Evolutionary conservation across 2,113 vertebrate genomes (phyloP), one percentile per base, ranked within the genome.

Genomic region (Neolamprologus caudopunctatus): DNA sequence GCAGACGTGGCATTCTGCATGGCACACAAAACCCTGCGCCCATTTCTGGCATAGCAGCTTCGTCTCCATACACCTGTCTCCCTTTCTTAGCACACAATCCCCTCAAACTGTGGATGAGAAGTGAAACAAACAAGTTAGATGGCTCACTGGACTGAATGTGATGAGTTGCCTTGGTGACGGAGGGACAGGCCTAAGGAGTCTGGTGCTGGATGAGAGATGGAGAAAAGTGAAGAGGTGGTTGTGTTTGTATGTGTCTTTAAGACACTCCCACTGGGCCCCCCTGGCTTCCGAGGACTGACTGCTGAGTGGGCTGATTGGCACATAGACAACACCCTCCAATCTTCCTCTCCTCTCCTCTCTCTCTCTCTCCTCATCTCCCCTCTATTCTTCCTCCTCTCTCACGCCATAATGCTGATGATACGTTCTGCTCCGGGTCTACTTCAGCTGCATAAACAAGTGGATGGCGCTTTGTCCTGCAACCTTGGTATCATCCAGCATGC

Each of bases 281-380:
- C 63, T 35, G 40, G 85, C 85, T 88, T 85, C 85, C 73, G 61
- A 91, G 88, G 89, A 83, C 61, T 82, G 92, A 92, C 91, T 92
- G 93, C 92, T 91, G 93, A 94, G 93, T 92, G 92, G 86, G 89
- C 87, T 91, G 85, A 91, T 87, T 93, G 91, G 93, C 91, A 93
- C 84, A 87, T 31, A 54, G 87, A 91, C 85, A 78, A 82, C 80
- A 50, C 51, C 17, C 58, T 37, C 21, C 37, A 14, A 42, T 63
- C 68, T 19, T 51, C 75, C 90, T 31, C 37, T 54, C 84, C 28
- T 81, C 24, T 53, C 47, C 19, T 58, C 24, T 53, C 33, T 81
- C 81, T 81, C n/a, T 37, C 28, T 54, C 57, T 35, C 35, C 89
- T 89, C 73, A 26, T 82, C 85, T 84, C 73, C 31, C 54, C 68